phyloP scores from a whole-genome alignment of 2,888 invertebrate genomes.

The Athalia rosae region DNA sequence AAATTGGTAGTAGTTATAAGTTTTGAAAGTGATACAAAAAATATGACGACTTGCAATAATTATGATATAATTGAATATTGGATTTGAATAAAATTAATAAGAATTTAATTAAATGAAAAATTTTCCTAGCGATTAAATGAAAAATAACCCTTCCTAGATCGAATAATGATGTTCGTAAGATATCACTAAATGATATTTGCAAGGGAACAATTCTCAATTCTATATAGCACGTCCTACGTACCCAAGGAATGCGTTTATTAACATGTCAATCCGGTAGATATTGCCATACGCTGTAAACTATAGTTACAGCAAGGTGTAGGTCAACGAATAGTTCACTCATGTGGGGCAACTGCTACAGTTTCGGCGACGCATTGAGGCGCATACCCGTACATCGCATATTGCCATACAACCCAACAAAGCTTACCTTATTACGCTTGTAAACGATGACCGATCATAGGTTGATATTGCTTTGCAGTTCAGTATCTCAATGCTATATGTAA shows the following conservation, averaged over 20 bases:
- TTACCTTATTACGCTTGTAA: background rate
- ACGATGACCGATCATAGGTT: background rate
- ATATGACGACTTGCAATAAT: background rate
- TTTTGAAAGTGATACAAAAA: background rate
- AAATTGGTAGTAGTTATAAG: constrained; percentile 1
- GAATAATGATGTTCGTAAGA: background rate
- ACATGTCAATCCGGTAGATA: background rate
- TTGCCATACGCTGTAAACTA: background rate
- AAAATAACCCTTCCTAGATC: background rate
- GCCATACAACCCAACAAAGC: background rate
- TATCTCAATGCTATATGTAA: background rate
- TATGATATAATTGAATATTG: background rate
- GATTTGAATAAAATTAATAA: background rate
- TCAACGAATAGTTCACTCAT: background rate
- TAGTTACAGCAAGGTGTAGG: background rate
- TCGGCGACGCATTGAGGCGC: background rate
- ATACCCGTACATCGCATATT: background rate
- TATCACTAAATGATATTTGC: background rate
- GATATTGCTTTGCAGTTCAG: background rate
- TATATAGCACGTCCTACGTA: background rate
- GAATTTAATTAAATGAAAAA: background rate
- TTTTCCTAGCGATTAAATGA: background rate
- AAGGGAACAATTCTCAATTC: background rate
- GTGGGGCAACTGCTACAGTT: background rate
- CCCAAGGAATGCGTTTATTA: background rate